A percentile compares a stretch with the other conserved stretches of the same genome.
These are phyloP conservation scores for Copsychus sechellarum DNA, from an alignment of 2,113 vertebrate genomes.

Conservation along the genomic window DNA sequence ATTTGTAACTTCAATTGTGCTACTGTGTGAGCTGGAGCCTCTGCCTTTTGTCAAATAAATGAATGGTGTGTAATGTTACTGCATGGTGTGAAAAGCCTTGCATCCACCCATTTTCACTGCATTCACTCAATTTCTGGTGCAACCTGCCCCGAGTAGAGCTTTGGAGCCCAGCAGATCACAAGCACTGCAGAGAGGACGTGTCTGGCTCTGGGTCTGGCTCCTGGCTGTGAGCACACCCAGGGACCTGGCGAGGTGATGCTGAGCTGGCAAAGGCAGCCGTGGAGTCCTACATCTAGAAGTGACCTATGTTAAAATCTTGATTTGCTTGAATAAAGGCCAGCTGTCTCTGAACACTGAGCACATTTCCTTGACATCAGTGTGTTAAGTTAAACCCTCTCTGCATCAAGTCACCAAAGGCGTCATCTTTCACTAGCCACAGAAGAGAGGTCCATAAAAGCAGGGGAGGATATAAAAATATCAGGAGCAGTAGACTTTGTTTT, in stretches of 20 bases:
- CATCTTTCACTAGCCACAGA: background rate
- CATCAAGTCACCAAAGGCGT: rapidly evolving
- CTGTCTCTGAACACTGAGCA: background rate
- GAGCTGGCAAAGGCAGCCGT: background rate
- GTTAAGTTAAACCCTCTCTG: background rate
- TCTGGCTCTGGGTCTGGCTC: rapidly evolving
- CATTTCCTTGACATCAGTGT: rapidly evolving
- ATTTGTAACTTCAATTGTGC: rapidly evolving
- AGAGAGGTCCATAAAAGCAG: background rate
- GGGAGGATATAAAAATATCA: background rate
- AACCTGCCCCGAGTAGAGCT: background rate
- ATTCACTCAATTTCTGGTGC: background rate
- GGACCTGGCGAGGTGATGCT: background rate
- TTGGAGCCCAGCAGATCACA: background rate
- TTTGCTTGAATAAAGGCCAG: background rate
- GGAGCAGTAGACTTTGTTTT: background rate
- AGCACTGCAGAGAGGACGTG: rapidly evolving
- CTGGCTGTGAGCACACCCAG: background rate
- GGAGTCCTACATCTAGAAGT: background rate
- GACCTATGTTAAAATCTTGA: background rate
- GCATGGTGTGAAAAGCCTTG: background rate
- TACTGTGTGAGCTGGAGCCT: background rate
- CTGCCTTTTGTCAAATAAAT: background rate
- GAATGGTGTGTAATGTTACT: background rate
- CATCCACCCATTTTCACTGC: background rate